These are phyloP conservation scores for Aethes cnicana DNA, from an alignment of 2,888 invertebrate genomes.

Conservation along the genomic window DNA sequence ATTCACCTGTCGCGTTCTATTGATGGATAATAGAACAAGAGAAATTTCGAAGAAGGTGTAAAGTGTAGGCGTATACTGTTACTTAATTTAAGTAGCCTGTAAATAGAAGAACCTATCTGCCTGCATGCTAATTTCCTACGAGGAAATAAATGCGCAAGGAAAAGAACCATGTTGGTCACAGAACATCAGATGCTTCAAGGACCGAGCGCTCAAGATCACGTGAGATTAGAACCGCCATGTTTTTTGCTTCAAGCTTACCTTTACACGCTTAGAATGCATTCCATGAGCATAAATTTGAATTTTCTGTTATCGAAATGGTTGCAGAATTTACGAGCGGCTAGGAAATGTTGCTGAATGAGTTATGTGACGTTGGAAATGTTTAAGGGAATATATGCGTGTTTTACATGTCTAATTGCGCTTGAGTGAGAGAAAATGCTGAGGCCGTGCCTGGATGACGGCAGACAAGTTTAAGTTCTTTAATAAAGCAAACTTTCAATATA, in stretches of 20 bases:
- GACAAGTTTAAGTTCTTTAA: conserved; percentile 14
- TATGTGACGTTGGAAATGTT: conserved; percentile 57
- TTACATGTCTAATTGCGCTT: conserved; percentile 53
- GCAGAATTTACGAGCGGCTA: conserved; percentile 66
- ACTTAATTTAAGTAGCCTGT: too few species aligned
- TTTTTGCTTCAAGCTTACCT: conserved; percentile 64
- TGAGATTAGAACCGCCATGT: conserved; percentile 66
- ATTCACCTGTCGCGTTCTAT: conserved; percentile 42
- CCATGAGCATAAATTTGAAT: conserved; percentile 75
- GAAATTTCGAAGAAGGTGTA: too few species aligned
- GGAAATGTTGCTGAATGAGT: conserved; percentile 64
- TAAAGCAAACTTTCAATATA: too few species aligned
- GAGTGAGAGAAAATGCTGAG: conserved; percentile 12
- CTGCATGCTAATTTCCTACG: conserved; percentile 28
- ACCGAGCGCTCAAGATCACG: conserved; percentile 59
- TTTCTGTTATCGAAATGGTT: conserved; percentile 76
- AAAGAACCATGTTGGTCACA: conserved; percentile 15
- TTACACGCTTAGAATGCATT: conserved; percentile 71
- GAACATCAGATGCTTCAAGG: conserved; percentile 49
- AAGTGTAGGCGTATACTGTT: too few species aligned
- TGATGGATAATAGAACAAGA: conserved; percentile 27
- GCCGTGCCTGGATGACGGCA: conserved; percentile 12
- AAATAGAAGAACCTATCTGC: too few species aligned
- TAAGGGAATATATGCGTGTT: conserved; percentile 50
- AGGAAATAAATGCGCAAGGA: conserved; percentile 15